These are phyloP conservation scores for Albula glossodonta DNA, from an alignment of 2,113 vertebrate genomes.

Conservation along the genomic window DNA sequence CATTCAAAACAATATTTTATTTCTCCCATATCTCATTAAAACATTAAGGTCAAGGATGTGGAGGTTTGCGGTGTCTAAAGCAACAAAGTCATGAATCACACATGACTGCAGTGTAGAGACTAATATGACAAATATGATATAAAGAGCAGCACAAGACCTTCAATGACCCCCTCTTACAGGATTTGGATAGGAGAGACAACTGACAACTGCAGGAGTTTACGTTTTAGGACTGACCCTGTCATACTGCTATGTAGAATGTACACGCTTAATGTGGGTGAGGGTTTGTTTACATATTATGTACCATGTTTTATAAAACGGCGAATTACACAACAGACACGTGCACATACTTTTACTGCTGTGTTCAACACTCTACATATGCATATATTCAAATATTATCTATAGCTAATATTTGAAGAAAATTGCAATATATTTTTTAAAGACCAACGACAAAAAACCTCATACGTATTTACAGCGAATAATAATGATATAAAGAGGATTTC, in stretches of 20 bases:
- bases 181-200: not conserved
- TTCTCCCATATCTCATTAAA: conserved; percentile 18
- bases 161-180: not conserved
- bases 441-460: not conserved
- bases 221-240: not conserved
- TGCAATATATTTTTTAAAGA: no score
- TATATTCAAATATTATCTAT: no score
- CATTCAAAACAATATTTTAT: conserved; percentile 3
- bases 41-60: conserved; percentile 12
- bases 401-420: no score
- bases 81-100: not conserved
- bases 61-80: not conserved
- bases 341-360: no score
- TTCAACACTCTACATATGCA: no score
- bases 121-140: not conserved
- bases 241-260: not conserved
- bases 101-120: not conserved
- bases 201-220: not conserved
- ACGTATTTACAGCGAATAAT: not conserved
- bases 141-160: not conserved
- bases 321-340: not conserved
- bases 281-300: not conserved
- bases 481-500: not conserved
- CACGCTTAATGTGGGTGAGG: not conserved
- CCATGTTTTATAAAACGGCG: not conserved